Evolutionary conservation across 2,113 vertebrate genomes (phyloP), one percentile per base, ranked within the genome.

Genomic region (Carassius auratus): DNA sequence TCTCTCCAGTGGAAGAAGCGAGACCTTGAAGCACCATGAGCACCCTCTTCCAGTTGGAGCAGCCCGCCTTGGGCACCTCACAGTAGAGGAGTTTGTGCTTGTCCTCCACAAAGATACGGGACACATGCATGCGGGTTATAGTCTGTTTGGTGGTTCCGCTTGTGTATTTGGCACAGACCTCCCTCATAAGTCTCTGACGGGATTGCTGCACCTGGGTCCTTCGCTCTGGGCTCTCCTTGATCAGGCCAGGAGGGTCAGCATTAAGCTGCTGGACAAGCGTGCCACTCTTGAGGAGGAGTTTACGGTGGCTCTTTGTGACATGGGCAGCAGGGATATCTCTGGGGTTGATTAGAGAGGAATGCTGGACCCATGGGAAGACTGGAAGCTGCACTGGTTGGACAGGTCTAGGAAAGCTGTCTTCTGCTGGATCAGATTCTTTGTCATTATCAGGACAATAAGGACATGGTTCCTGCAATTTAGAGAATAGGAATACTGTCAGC

Each of bases 21-120:
- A 95, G 85, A 12, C 98, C 98, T 0, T 95, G 95, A 1, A 99
- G 95, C 84, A 99, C 96, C 95, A 99, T 98, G 57, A 99, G 95
- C 42, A 98, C 97, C 33, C 98, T 92, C 88, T 99, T 99, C 98
- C 98, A 99, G 94, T 99, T 99, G 59, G 98, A 98, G 91, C 98
- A 99, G 66, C 97, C 98, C 0, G 95, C 96, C 87, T 99, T 99
- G 26, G 98, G 98, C 21, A 99, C 97, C 85, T 99, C 96, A 26
- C 98, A 99, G 93, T 99, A 99, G 57, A 99, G 86, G 85, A 99
- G 89, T 26, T 96, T 97, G 36, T 98, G 95, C 36, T 95, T 96
- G 62, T 99, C 97, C 91, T 98, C 97, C 36, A 99, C 98, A 19
- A 93, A 99, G 90, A 99, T 95, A 81, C 96, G 92, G 0, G 95